Conservation (phyloP, 2,888 invertebrate genomes). For the Lithophane ornitopus region DNA sequence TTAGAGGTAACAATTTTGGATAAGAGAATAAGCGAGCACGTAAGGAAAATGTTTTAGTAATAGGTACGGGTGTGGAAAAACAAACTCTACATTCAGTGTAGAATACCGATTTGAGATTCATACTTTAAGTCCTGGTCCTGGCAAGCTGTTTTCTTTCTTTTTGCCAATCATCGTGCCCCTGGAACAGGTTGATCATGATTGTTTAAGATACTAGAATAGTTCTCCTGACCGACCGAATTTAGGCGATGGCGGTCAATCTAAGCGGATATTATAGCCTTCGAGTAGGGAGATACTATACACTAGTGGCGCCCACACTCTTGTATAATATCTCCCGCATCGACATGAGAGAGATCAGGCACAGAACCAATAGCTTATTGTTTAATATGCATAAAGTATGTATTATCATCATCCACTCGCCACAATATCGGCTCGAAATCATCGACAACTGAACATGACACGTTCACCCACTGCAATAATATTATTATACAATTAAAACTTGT, state of each 20-base stretch:
- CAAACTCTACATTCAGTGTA: not conserved
- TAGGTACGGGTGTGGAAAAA: not conserved
- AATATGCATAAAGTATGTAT: not conserved
- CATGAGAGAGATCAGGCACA: not conserved
- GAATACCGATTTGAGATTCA: not conserved
- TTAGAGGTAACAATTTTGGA: not conserved
- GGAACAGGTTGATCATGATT: not conserved
- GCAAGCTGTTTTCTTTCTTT: not conserved
- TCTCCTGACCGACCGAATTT: not conserved
- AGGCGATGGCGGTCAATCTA: not conserved
- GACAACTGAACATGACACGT: not conserved
- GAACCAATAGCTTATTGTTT: not conserved
- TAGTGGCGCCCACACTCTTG: not conserved
- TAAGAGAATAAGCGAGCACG: constrained; percentile 2
- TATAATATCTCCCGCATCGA: no score
- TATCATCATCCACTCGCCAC: not conserved
- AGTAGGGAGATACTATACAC: not conserved
- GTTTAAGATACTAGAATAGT: not conserved
- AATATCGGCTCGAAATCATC: not conserved
- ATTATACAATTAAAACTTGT: constrained; percentile 5
- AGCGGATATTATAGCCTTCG: no score
- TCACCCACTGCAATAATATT: constrained; percentile 16
- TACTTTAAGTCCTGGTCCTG: not conserved
- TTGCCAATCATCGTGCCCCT: not conserved
- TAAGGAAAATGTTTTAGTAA: not conserved